Evolutionary conservation across 2,113 vertebrate species (phyloP), one percentile per base, ranked within the genome.

Genomic region (Lepisosteus osseus): DNA sequence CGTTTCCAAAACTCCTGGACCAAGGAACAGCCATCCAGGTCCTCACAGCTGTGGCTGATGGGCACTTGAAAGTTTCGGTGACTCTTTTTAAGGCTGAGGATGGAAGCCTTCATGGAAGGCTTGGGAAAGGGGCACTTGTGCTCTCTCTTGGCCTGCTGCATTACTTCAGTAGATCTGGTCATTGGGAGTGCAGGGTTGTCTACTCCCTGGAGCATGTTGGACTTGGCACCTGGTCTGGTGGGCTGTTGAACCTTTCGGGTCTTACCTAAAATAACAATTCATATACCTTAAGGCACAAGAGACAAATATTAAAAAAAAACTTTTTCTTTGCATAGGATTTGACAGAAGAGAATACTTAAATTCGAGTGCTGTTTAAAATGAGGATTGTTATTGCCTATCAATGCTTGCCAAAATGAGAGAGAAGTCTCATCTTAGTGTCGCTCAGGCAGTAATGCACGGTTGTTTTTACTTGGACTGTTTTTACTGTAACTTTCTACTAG

Each of bases 41-140:
- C 90, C 86, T 99, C 97, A 69, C 90, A 97, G 84, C 95, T 98
- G 77, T 92, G 92, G 74, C 94, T 97, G 55, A 93, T 86, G 0
- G 90, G 88, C 54, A 95, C 88, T 0, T 90, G 91, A 14, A 91
- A 84, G 83, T 85, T 92, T 62, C 85, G 90, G 6, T 91, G 90
- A 81, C 93, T 88, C 81, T 88, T 93, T 42, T 86, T 92, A 59
- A 88, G 75, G 6, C 87, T 90, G 0, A 62, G 78, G 4, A 83
- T 4, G 6, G 86, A 89, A 0, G 90, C 82, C 59, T 91, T 89
- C 29, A 88, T 79, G 45, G 90, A 90, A 65, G 82, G 77, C 77
- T 90, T 83, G 67, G 82, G 73, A 15, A 85, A 78, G 68, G 76
- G 87, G 40, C 77, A 79, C 75, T 87, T 70, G 70, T 77, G 76